A percentile compares a stretch with the other conserved stretches of the same genome.
Conservation (phyloP, 2,888 invertebrate species). For the Dynastes maya region DNA sequence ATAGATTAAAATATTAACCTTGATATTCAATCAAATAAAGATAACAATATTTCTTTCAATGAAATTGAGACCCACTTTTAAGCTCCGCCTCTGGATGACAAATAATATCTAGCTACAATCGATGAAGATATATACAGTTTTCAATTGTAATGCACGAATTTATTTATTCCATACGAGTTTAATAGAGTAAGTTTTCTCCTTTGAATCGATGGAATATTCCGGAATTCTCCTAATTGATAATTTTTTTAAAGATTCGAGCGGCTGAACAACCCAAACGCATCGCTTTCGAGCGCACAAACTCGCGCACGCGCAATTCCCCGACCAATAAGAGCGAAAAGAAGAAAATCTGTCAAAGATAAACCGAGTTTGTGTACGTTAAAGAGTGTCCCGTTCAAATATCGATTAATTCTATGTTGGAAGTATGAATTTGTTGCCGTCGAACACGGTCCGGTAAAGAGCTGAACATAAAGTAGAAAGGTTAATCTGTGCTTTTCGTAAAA, state of each 20-base stretch:
- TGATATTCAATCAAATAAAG: too few species aligned
- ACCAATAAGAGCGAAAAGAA: conserved; percentile 52
- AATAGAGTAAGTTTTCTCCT: too few species aligned
- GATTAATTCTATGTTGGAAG: conserved; percentile 59
- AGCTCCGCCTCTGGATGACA: too few species aligned
- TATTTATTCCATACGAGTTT: too few species aligned
- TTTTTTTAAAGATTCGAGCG: neutral
- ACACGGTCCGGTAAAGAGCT: conserved; percentile 28
- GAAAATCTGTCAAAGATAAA: conserved; percentile 56
- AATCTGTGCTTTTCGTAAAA: neutral
- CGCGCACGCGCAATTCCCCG: conserved; percentile 47
- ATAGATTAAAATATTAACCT: too few species aligned
- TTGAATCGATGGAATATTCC: neutral
- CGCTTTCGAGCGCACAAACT: too few species aligned
- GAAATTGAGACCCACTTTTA: too few species aligned
- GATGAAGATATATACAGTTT: too few species aligned
- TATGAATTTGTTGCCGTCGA: conserved; percentile 50
- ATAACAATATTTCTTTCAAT: too few species aligned
- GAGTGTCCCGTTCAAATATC: conserved; percentile 60
- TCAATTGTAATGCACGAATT: too few species aligned
- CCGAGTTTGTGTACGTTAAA: conserved; percentile 58
- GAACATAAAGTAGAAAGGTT: neutral
- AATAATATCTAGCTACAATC: too few species aligned
- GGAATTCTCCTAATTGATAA: neutral
- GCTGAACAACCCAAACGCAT: neutral